Percentiles rank a stretch among this genome's conserved stretches.
Conservation (phyloP, 2,797 vertebrate species). For the Hybognathus amarus region DNA sequence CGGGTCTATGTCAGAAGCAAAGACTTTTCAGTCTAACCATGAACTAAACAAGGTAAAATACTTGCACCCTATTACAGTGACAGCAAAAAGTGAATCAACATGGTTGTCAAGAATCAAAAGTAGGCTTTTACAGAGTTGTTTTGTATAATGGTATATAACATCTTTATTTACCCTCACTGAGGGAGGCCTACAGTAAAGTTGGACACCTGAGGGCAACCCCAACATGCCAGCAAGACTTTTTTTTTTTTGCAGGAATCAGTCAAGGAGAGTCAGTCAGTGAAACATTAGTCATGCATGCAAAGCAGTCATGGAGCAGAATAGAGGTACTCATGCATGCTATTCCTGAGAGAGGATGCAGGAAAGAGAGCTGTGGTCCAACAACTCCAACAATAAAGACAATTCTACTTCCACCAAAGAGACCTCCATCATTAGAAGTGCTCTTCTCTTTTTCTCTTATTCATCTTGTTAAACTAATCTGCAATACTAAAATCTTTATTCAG, state of each 20-base stretch:
- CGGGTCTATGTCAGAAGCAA: neutral
- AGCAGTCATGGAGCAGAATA: constrained; percentile 77
- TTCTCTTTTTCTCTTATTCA: constrained; percentile 47
- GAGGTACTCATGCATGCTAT: constrained; percentile 72
- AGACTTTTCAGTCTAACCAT: neutral
- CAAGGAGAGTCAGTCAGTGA: constrained; percentile 78
- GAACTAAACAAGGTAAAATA: neutral
- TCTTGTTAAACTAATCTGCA: constrained; percentile 57
- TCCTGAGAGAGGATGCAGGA: constrained; percentile 57
- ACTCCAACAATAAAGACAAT: constrained; percentile 65
- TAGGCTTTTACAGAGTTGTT: neutral
- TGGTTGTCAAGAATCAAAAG: neutral
- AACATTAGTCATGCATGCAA: constrained; percentile 79
- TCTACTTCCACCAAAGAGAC: constrained; percentile 62
- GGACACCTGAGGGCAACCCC: neutral
- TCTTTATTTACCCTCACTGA: neutral
- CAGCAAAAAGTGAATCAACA: neutral
- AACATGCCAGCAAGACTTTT: constrained; percentile 2
- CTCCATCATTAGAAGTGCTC: constrained; percentile 61
- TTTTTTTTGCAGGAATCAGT: constrained; percentile 70
- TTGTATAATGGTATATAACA: too few species aligned
- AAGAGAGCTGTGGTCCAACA: constrained; percentile 57
- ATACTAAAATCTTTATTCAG: constrained; percentile 49
- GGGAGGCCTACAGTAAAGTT: neutral
- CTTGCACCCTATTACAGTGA: neutral